Conservation (phyloP, 2,797 vertebrate species). For the Huso huso region DNA sequence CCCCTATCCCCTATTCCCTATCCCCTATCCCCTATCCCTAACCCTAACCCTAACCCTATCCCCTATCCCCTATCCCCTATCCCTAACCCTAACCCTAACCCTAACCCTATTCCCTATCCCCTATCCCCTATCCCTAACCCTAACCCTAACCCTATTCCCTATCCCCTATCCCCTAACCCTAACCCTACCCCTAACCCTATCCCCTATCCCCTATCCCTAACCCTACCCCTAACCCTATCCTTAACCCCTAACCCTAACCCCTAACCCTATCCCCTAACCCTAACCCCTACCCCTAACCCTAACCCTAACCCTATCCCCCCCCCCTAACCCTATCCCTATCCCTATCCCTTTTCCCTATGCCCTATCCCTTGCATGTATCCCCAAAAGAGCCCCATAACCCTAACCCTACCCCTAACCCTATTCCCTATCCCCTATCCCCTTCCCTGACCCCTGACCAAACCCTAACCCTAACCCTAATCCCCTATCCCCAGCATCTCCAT, state of each 20-base stretch:
- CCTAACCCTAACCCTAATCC: no score
- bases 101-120: background rate
- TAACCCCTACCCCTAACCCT: slow-evolving; percentile 7
- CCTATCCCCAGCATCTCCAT: no score
- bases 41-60: slow-evolving; percentile 49
- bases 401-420: no score
- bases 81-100: no score
- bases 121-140: slow-evolving; percentile 19
- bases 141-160: slow-evolving; percentile 9
- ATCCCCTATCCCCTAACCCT: background rate
- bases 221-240: slow-evolving; percentile 6
- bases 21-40: slow-evolving; percentile 39
- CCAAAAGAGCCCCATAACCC: no score
- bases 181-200: slow-evolving; percentile 23
- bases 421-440: no score
- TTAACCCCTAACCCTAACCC: slow-evolving; percentile 13
- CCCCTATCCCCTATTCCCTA: slow-evolving; percentile 24
- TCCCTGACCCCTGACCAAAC: no score
- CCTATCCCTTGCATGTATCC: no score
- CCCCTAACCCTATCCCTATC: no score
- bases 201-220: slow-evolving; percentile 21
- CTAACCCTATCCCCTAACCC: slow-evolving; percentile 9
- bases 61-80: slow-evolving; percentile 34
- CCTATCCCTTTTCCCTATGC: no score
- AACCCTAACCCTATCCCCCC: no score